A percentile compares a stretch with the other conserved stretches of the same genome.
phyloP scores from a whole-genome alignment of 2,113 vertebrate species.

The Aegypius monachus region DNA sequence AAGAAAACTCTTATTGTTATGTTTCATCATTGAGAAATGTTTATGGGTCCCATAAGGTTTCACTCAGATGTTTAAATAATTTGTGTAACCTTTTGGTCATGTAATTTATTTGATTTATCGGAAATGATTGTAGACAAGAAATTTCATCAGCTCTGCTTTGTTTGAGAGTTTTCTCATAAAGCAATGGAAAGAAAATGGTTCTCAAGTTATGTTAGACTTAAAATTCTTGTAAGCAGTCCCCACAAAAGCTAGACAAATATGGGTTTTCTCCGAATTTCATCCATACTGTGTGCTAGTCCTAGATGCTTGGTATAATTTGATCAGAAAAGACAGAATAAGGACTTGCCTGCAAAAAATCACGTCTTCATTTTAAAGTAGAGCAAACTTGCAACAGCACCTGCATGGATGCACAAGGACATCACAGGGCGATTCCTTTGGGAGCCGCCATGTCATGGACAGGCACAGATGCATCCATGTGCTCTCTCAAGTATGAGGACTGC shows the following conservation, averaged over 20 bases:
- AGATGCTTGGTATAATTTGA: background rate
- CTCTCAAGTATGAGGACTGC: background rate
- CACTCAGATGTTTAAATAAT: constrained; percentile 66
- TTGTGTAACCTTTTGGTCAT: constrained; percentile 61
- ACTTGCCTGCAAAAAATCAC: fast-evolving
- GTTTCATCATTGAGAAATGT: constrained; percentile 61
- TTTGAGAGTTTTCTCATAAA: constrained; percentile 26
- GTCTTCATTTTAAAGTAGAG: background rate
- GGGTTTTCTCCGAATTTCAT: background rate
- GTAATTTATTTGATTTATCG: constrained; percentile 69
- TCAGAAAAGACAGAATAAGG: background rate
- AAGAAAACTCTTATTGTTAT: constrained; percentile 60
- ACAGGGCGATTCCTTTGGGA: background rate
- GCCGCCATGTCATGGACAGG: fast-evolving
- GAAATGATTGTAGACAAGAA: constrained; percentile 44
- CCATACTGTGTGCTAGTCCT: background rate
- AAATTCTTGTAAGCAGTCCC: background rate
- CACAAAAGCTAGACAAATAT: background rate
- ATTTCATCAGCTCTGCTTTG: constrained; percentile 38
- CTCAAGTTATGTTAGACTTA: background rate
- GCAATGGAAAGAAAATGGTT: background rate
- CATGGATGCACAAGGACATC: background rate
- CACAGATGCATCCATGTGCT: background rate
- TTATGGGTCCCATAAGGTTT: constrained; percentile 59
- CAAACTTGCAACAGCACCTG: background rate